phyloP scores from a whole-genome alignment of 2,888 invertebrate genomes.

The Elysia crispata region DNA sequence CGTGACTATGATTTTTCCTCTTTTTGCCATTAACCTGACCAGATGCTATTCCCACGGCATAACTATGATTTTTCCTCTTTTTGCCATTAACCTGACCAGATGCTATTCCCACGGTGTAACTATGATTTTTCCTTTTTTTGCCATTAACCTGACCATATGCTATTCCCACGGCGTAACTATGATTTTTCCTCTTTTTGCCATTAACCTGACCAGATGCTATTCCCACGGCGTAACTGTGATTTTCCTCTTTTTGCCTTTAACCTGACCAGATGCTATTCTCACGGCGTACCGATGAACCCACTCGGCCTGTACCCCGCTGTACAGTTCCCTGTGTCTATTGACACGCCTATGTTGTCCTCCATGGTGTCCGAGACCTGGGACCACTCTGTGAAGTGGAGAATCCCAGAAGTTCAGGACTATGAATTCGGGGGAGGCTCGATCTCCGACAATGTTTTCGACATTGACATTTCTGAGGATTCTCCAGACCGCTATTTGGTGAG shows the following conservation, averaged over 20 bases:
- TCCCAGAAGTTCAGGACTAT: slow-evolving; percentile 67
- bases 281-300: slow-evolving; percentile 88
- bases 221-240: too few relatives aligned
- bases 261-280: slow-evolving; percentile 85
- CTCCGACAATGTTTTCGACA: slow-evolving; percentile 66
- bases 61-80: too few relatives aligned
- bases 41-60: slow-evolving; percentile 88
- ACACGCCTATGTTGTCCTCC: slow-evolving; percentile 90
- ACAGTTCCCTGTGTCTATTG: slow-evolving; percentile 88
- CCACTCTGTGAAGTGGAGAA: slow-evolving; percentile 89
- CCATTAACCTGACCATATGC: too few relatives aligned
- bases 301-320: slow-evolving; percentile 84
- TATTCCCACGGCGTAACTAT: too few relatives aligned
- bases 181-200: too few relatives aligned
- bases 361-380: slow-evolving; percentile 87
- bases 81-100: too few relatives aligned
- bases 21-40: too few relatives aligned
- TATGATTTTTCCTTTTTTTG: too few relatives aligned
- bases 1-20: slow-evolving; percentile 87
- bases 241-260: too few relatives aligned
- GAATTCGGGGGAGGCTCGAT: slow-evolving; percentile 56
- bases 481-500: slow-evolving; percentile 39
- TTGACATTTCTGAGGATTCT: slow-evolving; percentile 36
- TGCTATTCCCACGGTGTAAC: slow-evolving; percentile 88
- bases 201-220: too few relatives aligned